phyloP scores from a whole-genome alignment of 2,113 vertebrate genomes.

The Eira barbara region DNA sequence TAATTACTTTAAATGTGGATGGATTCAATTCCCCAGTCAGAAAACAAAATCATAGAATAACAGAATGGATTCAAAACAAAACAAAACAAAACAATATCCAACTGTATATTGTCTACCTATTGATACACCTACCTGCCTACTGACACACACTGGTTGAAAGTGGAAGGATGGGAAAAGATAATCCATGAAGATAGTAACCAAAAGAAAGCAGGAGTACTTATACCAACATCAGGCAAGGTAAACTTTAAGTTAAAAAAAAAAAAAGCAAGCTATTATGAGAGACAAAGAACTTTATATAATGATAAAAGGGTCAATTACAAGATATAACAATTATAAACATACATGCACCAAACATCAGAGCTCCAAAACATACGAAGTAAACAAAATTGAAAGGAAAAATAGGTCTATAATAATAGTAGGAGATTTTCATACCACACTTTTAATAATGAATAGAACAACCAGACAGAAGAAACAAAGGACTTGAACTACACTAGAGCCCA shows the following conservation, averaged over 20 bases:
- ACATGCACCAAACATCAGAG: not conserved
- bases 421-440: not conserved
- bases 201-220: not conserved
- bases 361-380: not conserved
- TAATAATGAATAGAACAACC: not conserved
- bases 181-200: not conserved
- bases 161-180: not conserved
- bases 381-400: not conserved
- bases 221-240: not conserved
- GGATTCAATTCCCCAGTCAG: not conserved
- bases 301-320: not conserved
- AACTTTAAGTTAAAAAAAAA: not conserved
- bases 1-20: not conserved
- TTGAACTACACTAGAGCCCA: not conserved
- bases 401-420: not conserved
- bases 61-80: not conserved
- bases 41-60: not conserved
- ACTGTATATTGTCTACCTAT: not conserved
- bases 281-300: not conserved
- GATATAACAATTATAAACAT: not conserved
- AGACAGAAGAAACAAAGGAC: not conserved
- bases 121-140: not conserved
- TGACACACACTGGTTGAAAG: not conserved
- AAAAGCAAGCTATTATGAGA: not conserved
- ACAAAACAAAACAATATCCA: not conserved